Evolutionary conservation across 2,113 vertebrate species (phyloP).

Genomic region (Nerophis ophidion): DNA sequence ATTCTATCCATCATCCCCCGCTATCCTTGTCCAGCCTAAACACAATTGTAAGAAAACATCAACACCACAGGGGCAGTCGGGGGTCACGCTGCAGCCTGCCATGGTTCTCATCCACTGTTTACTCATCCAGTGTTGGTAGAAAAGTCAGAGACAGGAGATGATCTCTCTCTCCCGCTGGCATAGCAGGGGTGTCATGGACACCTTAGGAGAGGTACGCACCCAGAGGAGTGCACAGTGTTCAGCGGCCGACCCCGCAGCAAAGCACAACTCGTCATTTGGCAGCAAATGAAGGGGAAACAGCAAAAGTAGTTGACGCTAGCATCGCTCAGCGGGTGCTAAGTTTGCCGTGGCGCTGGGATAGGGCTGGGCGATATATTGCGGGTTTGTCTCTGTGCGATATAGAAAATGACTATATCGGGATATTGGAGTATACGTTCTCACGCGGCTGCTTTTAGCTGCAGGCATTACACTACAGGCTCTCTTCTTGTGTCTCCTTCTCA

Average conservation of each 20-base stretch:
- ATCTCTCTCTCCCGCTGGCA: neutral
- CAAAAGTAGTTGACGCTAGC: constrained; percentile 46
- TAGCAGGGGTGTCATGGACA: constrained; percentile 7
- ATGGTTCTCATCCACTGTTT: constrained; percentile 1
- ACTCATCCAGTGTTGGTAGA: neutral
- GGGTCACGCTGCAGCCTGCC: constrained; percentile 20
- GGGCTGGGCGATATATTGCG: too few relatives aligned
- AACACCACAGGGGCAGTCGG: constrained; percentile 19
- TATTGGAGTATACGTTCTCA: too few relatives aligned
- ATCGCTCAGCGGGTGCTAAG: constrained; percentile 34
- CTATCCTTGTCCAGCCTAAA: constrained; percentile 17
- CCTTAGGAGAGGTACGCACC: constrained; percentile 24
- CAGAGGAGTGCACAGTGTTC: constrained; percentile 49
- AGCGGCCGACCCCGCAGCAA: constrained; percentile 47
- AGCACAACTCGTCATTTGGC: constrained; percentile 58
- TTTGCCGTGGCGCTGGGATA: constrained; percentile 36
- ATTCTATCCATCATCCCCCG: constrained; percentile 40
- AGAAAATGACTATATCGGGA: too few relatives aligned
- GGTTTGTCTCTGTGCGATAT: too few relatives aligned
- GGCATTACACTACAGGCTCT: too few relatives aligned
- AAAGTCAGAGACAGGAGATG: neutral
- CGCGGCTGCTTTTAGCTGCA: too few relatives aligned
- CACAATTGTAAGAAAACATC: constrained; percentile 30
- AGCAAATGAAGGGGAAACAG: constrained; percentile 65
- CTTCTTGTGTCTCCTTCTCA: too few relatives aligned